Conservation (phyloP, 2,888 invertebrate species). For the Phanerotoma sp. region DNA sequence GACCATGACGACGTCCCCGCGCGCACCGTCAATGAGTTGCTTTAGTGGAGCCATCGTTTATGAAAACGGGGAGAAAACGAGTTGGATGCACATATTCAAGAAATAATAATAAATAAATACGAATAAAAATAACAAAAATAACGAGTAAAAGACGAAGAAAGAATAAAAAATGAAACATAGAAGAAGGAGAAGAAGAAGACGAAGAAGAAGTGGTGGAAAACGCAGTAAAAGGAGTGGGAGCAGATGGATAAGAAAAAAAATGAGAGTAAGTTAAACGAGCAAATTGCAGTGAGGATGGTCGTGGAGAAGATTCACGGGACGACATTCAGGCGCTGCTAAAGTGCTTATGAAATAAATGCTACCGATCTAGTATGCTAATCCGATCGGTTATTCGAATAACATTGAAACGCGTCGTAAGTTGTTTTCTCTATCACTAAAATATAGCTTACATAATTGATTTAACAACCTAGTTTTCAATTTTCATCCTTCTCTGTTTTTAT, state of each 20-base stretch:
- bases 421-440: not conserved
- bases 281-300: constrained; percentile 6
- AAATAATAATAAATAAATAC: not conserved
- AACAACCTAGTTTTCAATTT: not conserved
- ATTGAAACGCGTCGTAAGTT: constrained; percentile 2
- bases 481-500: not conserved
- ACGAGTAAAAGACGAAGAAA: constrained; percentile 5
- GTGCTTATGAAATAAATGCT: constrained; percentile 22
- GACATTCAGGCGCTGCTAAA: constrained; percentile 4
- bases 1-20: constrained; percentile 30
- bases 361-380: constrained; percentile 28
- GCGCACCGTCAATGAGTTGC: constrained; percentile 35
- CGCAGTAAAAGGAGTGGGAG: constrained; percentile 9
- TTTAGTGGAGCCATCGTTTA: constrained; percentile 36
- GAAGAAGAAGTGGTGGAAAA: constrained; percentile 6
- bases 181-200: constrained; percentile 6
- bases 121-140: constrained; percentile 1
- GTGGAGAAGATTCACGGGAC: constrained; percentile 17
- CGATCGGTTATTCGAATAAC: constrained; percentile 9
- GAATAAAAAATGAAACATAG: constrained; percentile 2
- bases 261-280: too few species aligned
- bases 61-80: constrained; percentile 30
- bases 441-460: constrained; percentile 5
- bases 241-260: too few species aligned
- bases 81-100: constrained; percentile 8